These are phyloP conservation scores for Gyrodactylus bullatarudis DNA, from an alignment of 1,140 invertebrate species.

Conservation along the genomic window DNA sequence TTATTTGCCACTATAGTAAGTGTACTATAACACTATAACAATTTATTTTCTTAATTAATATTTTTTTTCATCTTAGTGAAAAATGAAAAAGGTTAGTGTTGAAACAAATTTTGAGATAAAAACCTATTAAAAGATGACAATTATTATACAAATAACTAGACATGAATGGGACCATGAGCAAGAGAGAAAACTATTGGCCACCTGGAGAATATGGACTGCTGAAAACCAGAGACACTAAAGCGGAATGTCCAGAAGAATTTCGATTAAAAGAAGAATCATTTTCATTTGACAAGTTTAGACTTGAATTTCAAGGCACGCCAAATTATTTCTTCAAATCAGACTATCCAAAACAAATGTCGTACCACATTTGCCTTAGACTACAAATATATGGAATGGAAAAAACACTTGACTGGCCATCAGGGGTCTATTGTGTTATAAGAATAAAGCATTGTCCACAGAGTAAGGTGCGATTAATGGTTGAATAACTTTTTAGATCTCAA, in stretches of 20 bases:
- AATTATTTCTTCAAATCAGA: neutral
- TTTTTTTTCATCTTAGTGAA: neutral
- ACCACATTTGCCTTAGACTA: neutral
- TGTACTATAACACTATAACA: neutral
- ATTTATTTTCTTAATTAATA: neutral
- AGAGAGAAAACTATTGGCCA: neutral
- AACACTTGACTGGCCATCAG: neutral
- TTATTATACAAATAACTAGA: neutral
- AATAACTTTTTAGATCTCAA: neutral
- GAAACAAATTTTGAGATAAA: neutral
- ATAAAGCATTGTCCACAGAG: neutral
- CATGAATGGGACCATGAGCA: neutral
- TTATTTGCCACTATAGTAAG: neutral
- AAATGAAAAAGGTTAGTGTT: neutral
- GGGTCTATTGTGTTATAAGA: neutral
- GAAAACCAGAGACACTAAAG: neutral
- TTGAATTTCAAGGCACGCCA: neutral
- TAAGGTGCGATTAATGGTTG: neutral
- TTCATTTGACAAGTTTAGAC: neutral
- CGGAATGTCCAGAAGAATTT: neutral
- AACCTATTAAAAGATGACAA: neutral
- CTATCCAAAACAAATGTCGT: neutral
- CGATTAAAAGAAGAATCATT: neutral
- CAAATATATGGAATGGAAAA: neutral
- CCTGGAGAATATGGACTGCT: neutral